Base-by-base conservation (phyloP, 2,797 vertebrate genomes). In the Sebastes matsubarae region DNA sequence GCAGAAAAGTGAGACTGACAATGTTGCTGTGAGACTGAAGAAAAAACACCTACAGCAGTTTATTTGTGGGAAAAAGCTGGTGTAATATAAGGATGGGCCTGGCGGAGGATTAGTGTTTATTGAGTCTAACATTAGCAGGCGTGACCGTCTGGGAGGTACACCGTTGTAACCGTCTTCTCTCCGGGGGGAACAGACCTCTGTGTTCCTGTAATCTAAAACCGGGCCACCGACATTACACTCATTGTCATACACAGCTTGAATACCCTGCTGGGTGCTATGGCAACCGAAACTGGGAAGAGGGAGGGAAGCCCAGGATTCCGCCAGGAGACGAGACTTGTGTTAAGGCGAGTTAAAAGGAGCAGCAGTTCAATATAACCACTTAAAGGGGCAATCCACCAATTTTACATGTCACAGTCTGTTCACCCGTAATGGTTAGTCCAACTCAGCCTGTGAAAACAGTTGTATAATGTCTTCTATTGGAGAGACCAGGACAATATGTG, bases 221-320 rank as follows among this genome's bases (percentile, higher is more conserved):
- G n/a, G 79, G 86, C 81, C 80, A 59, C 82, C 55, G 73, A 94
- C 95, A 91, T 95, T 90, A 91, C 91, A 87, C 90, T 89, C 93
- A 95, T 96, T 96, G 95, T 96, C 89, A 93, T 83, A 89, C 86
- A 81, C 87, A 77, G 81, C 88, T 88, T 91, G 92, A 95, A 96
- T 95, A 90, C 91, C 87, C 87, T 54, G 65, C 81, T 77, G 76
- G 88, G 77, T 79, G 86, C 94, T 93, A 95, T 96, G 89, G 94
- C 85, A 94, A 96, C 94, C 10, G 5, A 74, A 85, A 88, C 79
- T 70, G 77, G 72, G 75, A 68, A 50, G 55, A 75, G 76, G 73
- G 74, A 75, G 86, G 60, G 46, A 60, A 55, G 78, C 61, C 78
- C 1, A 16, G 36, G n/a, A 86, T 61, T 76, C 75, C 82, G 71